A percentile compares a stretch with the other conserved stretches of the same genome.
phyloP scores from a whole-genome alignment of 1,140 invertebrate genomes.

The Fopius arisanus region DNA sequence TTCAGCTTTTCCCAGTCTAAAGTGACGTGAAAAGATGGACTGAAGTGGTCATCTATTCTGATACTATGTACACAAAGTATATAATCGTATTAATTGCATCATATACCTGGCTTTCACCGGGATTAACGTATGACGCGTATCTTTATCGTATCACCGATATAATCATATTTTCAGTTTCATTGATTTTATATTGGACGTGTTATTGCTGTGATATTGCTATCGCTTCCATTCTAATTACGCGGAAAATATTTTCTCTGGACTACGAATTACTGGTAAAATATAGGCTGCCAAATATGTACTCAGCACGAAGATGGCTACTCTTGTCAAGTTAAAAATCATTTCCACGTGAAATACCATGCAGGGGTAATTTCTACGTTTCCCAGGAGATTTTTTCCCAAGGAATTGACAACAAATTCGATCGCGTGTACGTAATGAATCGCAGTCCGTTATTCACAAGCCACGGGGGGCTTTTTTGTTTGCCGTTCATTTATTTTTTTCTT shows the following conservation, averaged over 20 bases:
- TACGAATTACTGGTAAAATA: background rate
- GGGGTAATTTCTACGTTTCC: background rate
- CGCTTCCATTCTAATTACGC: background rate
- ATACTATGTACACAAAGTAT: background rate
- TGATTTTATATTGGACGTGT: background rate
- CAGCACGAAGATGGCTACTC: background rate
- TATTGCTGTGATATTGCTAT: background rate
- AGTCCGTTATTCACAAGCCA: slow-evolving; percentile 42
- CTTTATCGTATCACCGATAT: background rate
- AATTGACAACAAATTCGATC: slow-evolving; percentile 41
- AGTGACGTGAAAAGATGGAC: background rate
- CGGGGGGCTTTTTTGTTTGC: background rate
- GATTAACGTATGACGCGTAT: background rate
- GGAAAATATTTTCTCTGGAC: background rate
- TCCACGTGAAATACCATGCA: background rate
- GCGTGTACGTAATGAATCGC: slow-evolving; percentile 50
- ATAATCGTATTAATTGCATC: background rate
- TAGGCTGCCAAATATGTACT: background rate
- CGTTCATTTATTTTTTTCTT: background rate
- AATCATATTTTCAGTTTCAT: background rate
- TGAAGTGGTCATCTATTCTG: background rate
- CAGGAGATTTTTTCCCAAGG: background rate
- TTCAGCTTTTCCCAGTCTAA: background rate
- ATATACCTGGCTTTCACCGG: background rate
- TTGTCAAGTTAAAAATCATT: background rate